These are phyloP conservation scores for Tetragnatha versicolor DNA, from an alignment of 1,140 invertebrate genomes.

Conservation along the genomic window DNA sequence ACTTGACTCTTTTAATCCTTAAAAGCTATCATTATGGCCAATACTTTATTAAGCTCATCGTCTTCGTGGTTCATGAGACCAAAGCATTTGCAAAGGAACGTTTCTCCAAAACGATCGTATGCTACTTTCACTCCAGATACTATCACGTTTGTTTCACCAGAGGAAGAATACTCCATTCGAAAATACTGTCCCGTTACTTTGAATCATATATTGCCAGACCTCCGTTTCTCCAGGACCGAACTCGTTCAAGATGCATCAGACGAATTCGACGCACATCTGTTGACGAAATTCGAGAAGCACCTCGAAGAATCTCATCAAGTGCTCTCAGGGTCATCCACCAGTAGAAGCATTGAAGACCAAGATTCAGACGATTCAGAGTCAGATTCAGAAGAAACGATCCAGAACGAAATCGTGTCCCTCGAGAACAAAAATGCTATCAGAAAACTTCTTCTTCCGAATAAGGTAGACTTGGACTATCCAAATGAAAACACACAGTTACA, in stretches of 20 bases:
- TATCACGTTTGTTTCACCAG: not conserved
- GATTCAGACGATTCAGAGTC: too few species aligned
- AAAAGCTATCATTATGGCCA: too few species aligned
- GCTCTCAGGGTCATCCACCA: not conserved
- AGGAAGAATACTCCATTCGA: constrained; percentile 37
- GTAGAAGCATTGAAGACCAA: too few species aligned
- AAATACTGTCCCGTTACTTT: constrained; percentile 29
- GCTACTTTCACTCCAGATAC: not conserved
- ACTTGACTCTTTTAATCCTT: too few species aligned
- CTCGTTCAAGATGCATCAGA: not conserved
- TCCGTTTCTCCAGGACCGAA: not conserved
- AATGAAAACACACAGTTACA: constrained; percentile 17
- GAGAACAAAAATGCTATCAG: not conserved
- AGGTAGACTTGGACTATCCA: constrained; percentile 37
- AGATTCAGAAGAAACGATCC: not conserved
- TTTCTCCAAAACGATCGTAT: not conserved
- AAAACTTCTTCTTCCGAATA: constrained; percentile 9
- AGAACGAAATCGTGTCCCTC: not conserved
- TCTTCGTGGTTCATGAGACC: constrained; percentile 26
- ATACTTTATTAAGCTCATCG: constrained; percentile 10
- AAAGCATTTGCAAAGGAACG: not conserved
- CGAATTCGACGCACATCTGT: constrained; percentile 7
- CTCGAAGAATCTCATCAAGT: constrained; percentile 10
- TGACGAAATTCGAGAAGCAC: constrained; percentile 34
- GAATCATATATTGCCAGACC: constrained; percentile 12